Conservation (phyloP, 2,888 invertebrate genomes). For the Acronicta psi region DNA sequence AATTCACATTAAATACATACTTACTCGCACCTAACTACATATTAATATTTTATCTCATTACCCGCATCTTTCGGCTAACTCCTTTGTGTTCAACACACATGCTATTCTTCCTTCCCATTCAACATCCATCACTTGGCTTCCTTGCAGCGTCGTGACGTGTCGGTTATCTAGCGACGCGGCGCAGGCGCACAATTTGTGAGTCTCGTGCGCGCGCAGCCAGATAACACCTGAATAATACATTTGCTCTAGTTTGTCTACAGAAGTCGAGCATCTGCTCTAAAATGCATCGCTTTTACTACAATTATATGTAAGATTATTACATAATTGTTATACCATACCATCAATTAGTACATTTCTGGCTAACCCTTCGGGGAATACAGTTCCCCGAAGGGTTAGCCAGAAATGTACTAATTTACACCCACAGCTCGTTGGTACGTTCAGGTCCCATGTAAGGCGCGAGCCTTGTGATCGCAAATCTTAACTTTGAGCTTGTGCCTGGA, state of each 20-base stretch:
- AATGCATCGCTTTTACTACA: constrained; percentile 2
- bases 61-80: background rate
- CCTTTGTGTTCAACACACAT: constrained; percentile 25
- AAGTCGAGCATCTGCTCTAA: constrained; percentile 11
- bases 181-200: constrained; percentile 80
- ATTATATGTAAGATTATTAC: background rate
- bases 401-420: no score
- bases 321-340: no score
- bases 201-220: constrained; percentile 75
- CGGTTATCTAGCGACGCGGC: constrained; percentile 66
- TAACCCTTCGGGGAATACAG: no score
- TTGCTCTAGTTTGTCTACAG: constrained; percentile 63
- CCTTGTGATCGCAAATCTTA: no score
- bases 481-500: no score
- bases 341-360: no score
- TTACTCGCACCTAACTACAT: no score
- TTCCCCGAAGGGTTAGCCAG: no score
- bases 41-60: constrained; percentile 10
- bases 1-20: background rate
- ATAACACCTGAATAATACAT: constrained; percentile 80
- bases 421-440: no score
- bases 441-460: no score
- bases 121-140: constrained; percentile 50
- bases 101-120: constrained; percentile 37
- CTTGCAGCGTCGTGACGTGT: constrained; percentile 53